A percentile compares a stretch with the other conserved stretches of the same genome.
These are phyloP conservation scores for Trisateles emortualis DNA, from an alignment of 2,888 invertebrate genomes.

Conservation along the genomic window DNA sequence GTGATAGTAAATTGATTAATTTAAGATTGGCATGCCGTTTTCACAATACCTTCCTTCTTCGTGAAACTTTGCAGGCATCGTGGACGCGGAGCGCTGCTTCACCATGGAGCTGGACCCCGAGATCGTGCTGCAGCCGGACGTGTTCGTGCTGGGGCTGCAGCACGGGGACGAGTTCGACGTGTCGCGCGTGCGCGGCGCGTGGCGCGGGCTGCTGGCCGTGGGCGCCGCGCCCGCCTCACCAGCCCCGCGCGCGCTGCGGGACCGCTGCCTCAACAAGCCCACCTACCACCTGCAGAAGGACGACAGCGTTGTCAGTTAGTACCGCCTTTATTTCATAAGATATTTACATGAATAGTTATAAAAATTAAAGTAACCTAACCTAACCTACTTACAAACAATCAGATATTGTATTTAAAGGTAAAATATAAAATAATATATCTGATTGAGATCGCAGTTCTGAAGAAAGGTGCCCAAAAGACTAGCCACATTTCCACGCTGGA, in stretches of 20 bases:
- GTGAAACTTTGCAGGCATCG: slow-evolving; percentile 88
- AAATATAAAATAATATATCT: too few species aligned
- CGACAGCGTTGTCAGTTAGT: slow-evolving; percentile 87
- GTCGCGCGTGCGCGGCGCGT: slow-evolving; percentile 84
- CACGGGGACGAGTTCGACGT: slow-evolving; percentile 94
- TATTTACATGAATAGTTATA: neutral
- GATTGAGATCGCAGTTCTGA: too few species aligned
- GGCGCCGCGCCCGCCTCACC: slow-evolving; percentile 14
- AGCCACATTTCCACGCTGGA: too few species aligned
- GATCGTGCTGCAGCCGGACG: slow-evolving; percentile 90
- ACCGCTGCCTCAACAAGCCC: slow-evolving; percentile 90
- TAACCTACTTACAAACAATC: too few species aligned
- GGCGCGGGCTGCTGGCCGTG: slow-evolving; percentile 89
- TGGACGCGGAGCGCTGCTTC: slow-evolving; percentile 95
- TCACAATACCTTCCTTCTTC: too few species aligned
- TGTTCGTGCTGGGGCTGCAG: slow-evolving; percentile 86
- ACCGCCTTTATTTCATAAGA: neutral
- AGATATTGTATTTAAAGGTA: too few species aligned
- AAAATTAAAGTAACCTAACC: too few species aligned
- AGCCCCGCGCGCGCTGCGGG: slow-evolving; percentile 37
- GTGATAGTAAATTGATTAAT: too few species aligned
- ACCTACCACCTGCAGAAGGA: slow-evolving; percentile 91
- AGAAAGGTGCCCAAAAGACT: too few species aligned
- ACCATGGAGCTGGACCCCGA: slow-evolving; percentile 95
- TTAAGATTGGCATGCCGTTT: too few species aligned